Percentiles rank a stretch among this genome's conserved stretches.
Evolutionary conservation across 2,888 invertebrate species (phyloP).

Genomic region (Erpobdella octoculata): DNA sequence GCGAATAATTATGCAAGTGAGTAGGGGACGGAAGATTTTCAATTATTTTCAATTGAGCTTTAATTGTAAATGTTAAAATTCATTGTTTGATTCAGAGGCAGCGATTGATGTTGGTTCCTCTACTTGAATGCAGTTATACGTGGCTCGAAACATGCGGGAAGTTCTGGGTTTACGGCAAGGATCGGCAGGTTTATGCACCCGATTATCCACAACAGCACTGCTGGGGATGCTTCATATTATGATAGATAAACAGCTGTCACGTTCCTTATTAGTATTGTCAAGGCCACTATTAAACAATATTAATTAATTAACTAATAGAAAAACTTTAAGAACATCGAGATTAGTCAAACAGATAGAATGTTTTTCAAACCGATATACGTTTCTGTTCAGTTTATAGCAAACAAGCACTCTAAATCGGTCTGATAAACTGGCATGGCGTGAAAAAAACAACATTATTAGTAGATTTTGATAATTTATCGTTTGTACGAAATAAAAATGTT

Average conservation of each 20-base stretch:
- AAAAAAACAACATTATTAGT: no score
- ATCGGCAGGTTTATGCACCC: conserved; percentile 39
- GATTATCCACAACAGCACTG: conserved; percentile 46
- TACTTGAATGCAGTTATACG: conserved; percentile 41
- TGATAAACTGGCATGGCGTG: no score
- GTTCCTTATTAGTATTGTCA: no score
- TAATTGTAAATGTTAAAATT: neutral
- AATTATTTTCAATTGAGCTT: neutral
- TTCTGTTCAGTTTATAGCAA: no score
- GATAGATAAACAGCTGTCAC: no score
- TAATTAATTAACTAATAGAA: neutral
- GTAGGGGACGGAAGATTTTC: neutral
- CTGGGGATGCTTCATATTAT: conserved; percentile 38
- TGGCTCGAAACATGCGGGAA: conserved; percentile 39
- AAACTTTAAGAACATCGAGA: neutral
- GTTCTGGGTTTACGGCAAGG: conserved; percentile 46
- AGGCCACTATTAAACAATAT: no score
- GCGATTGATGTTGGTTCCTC: conserved; percentile 41
- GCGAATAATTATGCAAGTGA: conserved; percentile 36
- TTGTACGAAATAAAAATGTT: no score
- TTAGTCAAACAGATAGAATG: no score
- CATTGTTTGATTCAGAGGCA: conserved; percentile 40
- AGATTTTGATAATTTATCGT: no score
- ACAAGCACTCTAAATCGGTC: no score
- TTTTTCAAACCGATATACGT: no score